Evolutionary conservation across 1,140 invertebrate genomes (phyloP), one percentile per base, ranked within the genome.

Genomic region (Chlorops oryzae): DNA sequence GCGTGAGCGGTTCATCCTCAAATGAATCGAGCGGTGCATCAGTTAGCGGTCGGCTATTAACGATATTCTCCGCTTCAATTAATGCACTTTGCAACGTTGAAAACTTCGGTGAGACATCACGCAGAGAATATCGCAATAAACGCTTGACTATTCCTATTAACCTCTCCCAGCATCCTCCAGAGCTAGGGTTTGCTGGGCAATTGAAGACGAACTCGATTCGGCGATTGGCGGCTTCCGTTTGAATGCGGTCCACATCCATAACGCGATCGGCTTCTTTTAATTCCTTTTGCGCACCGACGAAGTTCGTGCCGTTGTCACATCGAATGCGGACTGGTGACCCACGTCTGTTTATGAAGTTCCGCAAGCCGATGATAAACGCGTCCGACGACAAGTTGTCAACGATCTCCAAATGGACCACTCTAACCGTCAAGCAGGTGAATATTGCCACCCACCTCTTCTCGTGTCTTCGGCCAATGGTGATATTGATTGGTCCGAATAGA

Each of bases 261-360:
- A 37, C 17, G 5, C 21, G 18, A 27, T 37, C 13, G 7, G 52
- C 51, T 13, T 20, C 43, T 13, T 44, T 28, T 9, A 72, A 51
- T 42, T 68, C 51, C 1, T 48, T 49, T 45, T 64, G 53, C 18
- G 63, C 62, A 3, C 61, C 62, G 7, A 61, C 39, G 44, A 74
- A 73, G 47, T 70, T 74, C 2, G 62, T 70, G 0, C 62, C 72
- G 48, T 66, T 65, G 52, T 75, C 73, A 20, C 51, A 55, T 41
- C 59, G 61, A 0, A 76, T 55, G 2, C 43, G 37, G 0, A 35
- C 27, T 5, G 61, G 60, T 28, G 51, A 44, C 10, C 62, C 60
- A 9, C 60, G 32, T 12, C 62, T 37, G 5, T 57, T 57, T 2
- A 56, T 50, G 48, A 64, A 57, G 17, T 58, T 40, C 42, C 49